These are phyloP conservation scores for Pangasianodon gigas DNA, from an alignment of 2,113 vertebrate species.

Conservation along the genomic window DNA sequence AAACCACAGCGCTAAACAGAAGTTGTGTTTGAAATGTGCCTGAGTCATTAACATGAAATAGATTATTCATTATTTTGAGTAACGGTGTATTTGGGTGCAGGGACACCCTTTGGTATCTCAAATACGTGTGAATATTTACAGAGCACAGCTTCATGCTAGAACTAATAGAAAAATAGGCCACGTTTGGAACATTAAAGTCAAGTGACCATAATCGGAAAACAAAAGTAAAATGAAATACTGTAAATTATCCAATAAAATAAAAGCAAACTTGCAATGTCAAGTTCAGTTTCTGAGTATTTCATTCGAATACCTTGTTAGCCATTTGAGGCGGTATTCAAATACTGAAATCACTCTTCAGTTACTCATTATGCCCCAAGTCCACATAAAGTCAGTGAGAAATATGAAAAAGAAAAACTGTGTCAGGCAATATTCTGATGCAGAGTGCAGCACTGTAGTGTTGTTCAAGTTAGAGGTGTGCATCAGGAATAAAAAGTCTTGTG, in stretches of 20 bases:
- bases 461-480: neutral
- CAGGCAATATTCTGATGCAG: neutral
- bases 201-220: neutral
- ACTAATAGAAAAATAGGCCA: neutral
- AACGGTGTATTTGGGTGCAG: neutral
- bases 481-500: neutral
- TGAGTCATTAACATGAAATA: constrained; percentile 20
- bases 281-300: neutral
- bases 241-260: neutral
- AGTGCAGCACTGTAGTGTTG: neutral
- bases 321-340: neutral
- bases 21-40: constrained; percentile 25
- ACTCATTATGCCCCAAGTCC: neutral
- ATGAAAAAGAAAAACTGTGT: neutral
- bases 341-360: neutral
- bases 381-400: neutral
- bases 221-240: neutral
- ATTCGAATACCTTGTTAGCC: neutral
- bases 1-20: neutral
- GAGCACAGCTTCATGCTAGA: constrained; percentile 1
- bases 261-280: neutral
- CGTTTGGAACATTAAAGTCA: neutral
- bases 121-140: constrained; percentile 14
- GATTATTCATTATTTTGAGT: neutral
- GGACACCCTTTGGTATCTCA: constrained; percentile 12